Evolutionary conservation across 2,888 invertebrate species (phyloP), one percentile per base, ranked within the genome.

Genomic region (Scaptodrosophila latifasciaeformis): DNA sequence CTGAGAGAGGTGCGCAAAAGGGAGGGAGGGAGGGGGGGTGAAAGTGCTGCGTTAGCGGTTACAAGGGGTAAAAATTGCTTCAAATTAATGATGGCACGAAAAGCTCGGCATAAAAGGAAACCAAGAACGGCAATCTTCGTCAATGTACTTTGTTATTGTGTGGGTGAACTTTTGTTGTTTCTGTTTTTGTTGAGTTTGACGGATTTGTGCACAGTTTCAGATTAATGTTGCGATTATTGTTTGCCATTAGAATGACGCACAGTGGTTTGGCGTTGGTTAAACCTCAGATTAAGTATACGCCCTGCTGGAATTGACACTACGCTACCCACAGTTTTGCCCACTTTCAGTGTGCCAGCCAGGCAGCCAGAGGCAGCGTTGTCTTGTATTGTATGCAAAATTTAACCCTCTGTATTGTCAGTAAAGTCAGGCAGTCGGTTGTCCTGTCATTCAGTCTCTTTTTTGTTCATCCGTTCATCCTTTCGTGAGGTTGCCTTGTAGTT

Each of bases 141-240:
- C 75, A 63, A 61, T 72, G 65, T 67, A 61, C 60, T 67, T 65
- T 75, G 67, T 59, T 54, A 59, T 59, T 67, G 62, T 59, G 49
- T 51, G 40, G 58, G n/a, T n/a, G n/a, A n/a, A n/a, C 18, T 44
- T 52, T 51, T 53, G 56, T 49, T 65, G 59, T 31, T 50, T 45
- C 42, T 24, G 39, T 55, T 40, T 27, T 29, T 51, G 48, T 35
- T 65, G 77, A 65, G 67, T 72, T 75, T 75, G 77, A 75, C 79
- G 75, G 75, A 75, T 75, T 75, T 76, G 79, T 79, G 75, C 69
- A 58, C 75, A 69, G 69, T 72, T 79, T 63, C 72, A 79, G 75
- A 79, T 79, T 75, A 76, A 69, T 75, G 77, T 74, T 61, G 72
- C 72, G 75, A 79, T 75, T 75, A 72, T 79, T 79, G 75, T 76